phyloP scores from a whole-genome alignment of 2,113 vertebrate genomes.

The Urocitellus parryii region DNA sequence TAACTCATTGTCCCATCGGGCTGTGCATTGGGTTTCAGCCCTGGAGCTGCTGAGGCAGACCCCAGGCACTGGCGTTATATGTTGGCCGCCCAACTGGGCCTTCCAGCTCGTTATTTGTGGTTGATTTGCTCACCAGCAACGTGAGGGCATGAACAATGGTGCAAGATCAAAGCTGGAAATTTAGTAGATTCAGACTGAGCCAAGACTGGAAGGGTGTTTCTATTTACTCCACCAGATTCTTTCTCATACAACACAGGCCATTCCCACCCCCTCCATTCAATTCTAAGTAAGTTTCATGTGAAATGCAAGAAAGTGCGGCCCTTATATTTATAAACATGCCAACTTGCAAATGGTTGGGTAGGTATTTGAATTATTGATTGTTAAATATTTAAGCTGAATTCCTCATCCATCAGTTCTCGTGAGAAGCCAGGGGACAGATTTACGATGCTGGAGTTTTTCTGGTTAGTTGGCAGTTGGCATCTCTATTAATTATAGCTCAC shows the following conservation, averaged over 20 bases:
- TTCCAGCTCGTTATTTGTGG: constrained; percentile 54
- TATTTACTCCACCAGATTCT: neutral
- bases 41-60: constrained; percentile 58
- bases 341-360: constrained; percentile 87
- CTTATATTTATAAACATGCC: constrained; percentile 89
- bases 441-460: constrained; percentile 87
- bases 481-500: constrained; percentile 89
- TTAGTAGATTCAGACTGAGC: neutral
- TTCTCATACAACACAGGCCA: neutral
- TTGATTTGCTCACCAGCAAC: constrained; percentile 61
- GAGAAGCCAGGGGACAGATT: constrained; percentile 88
- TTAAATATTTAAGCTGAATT: constrained; percentile 90
- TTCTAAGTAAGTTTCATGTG: constrained; percentile 63
- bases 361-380: constrained; percentile 91
- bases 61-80: constrained; percentile 35
- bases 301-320: constrained; percentile 80
- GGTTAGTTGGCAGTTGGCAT: constrained; percentile 89
- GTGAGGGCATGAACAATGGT: neutral
- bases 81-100: constrained; percentile 28
- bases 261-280: neutral
- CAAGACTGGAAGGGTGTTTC: neutral
- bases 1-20: constrained; percentile 86
- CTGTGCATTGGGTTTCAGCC: constrained; percentile 70
- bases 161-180: neutral
- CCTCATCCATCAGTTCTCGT: constrained; percentile 87